Evolutionary conservation across 2,797 vertebrate species (phyloP).

Genomic region (Poecilia picta): DNA sequence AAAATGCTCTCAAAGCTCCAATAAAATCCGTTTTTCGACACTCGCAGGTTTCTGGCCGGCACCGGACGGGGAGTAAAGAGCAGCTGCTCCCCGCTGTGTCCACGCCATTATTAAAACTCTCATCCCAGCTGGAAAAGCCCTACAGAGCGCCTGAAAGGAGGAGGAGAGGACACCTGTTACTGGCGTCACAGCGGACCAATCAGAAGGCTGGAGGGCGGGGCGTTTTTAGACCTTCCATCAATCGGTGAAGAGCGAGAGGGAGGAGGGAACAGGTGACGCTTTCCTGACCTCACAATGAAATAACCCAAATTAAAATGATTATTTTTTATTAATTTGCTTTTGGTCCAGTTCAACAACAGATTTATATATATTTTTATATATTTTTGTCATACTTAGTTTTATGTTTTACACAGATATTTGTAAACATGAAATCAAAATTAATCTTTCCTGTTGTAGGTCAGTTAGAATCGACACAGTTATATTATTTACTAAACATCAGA

Average conservation of each 20-base stretch:
- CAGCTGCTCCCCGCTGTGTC: conserved; percentile 42
- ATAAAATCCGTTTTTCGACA: not conserved
- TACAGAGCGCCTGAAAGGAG: conserved; percentile 18
- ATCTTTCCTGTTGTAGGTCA: not conserved
- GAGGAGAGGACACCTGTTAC: conserved; percentile 55
- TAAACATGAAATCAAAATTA: not conserved
- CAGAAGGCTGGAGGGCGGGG: conserved; percentile 36
- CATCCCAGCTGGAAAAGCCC: conserved; percentile 57
- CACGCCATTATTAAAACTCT: conserved; percentile 70
- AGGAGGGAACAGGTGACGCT: conserved; percentile 59
- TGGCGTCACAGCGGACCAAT: conserved; percentile 62
- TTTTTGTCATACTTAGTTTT: not conserved
- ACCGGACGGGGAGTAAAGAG: conserved; percentile 44
- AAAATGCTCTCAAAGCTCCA: not conserved
- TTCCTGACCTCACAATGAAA: not conserved
- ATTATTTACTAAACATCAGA: not conserved
- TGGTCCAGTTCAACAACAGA: not conserved
- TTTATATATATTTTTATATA: not conserved
- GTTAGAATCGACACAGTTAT: not conserved
- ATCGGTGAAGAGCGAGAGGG: conserved; percentile 39
- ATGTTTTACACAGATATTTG: not conserved
- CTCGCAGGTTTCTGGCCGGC: conserved; percentile 30
- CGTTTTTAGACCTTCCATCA: conserved; percentile 28
- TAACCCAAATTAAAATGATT: not conserved
- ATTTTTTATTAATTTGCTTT: not conserved